Evolutionary conservation across 92 coral and sea anemone genomes (phyloP).

Genomic region (Epizoanthus fatuus): DNA sequence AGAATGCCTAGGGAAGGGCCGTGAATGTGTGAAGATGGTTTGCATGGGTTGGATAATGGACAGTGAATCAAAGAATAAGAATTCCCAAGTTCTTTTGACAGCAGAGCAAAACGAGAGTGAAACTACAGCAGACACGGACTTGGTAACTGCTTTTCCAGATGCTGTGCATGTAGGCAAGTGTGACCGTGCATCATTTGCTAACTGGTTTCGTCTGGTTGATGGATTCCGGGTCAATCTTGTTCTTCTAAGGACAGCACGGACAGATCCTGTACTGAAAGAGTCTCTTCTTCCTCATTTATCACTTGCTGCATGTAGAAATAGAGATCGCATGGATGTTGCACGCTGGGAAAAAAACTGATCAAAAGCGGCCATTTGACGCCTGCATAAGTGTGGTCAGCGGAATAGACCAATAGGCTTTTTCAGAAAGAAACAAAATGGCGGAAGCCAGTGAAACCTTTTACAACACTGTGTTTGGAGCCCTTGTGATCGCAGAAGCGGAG

Average conservation of each 20-base stretch:
- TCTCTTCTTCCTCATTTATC: slow-evolving; percentile 35
- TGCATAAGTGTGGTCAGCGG: slow-evolving; percentile 22
- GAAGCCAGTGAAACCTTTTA: background rate
- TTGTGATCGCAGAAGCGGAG: slow-evolving; percentile 6
- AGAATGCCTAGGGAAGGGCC: slow-evolving; percentile 13
- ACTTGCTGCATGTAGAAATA: slow-evolving; percentile 46
- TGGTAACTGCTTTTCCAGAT: slow-evolving; percentile 41
- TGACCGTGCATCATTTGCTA: slow-evolving; percentile 23
- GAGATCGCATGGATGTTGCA: slow-evolving; percentile 57
- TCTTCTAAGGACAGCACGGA: slow-evolving; percentile 37
- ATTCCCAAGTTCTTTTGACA: slow-evolving; percentile 22
- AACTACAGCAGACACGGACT: slow-evolving; percentile 38
- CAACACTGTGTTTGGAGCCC: slow-evolving; percentile 31
- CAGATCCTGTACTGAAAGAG: slow-evolving; percentile 31
- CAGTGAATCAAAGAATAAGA: slow-evolving; percentile 27
- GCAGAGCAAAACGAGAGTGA: slow-evolving; percentile 43
- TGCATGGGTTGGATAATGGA: slow-evolving; percentile 41
- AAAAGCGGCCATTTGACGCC: slow-evolving; percentile 15
- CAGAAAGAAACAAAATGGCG: background rate
- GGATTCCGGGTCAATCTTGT: slow-evolving; percentile 43
- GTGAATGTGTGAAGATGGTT: slow-evolving; percentile 31
- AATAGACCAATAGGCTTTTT: slow-evolving; percentile 5
- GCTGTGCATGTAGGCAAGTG: slow-evolving; percentile 32
- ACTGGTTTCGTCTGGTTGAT: slow-evolving; percentile 51
- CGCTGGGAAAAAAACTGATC: slow-evolving; percentile 22